These are phyloP conservation scores for Bellardia bayeri DNA, from an alignment of 2,888 invertebrate species.

Conservation along the genomic window DNA sequence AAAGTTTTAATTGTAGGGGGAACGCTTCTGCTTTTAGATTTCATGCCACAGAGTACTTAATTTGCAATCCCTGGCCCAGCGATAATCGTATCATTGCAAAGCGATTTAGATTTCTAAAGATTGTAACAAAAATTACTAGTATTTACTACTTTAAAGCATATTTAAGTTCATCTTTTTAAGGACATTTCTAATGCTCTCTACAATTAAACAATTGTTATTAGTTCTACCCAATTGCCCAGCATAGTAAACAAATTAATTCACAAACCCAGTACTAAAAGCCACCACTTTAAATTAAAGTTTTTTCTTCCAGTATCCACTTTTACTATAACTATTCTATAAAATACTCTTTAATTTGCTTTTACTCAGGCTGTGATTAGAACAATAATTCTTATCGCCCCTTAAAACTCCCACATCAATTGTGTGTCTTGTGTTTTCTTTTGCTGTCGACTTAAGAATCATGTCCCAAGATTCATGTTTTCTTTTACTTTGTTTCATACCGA, in stretches of 20 bases:
- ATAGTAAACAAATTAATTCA: not conserved
- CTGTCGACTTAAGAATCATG: conserved; percentile 46
- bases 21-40: too few species aligned
- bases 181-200: not conserved
- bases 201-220: not conserved
- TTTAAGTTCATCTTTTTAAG: too few species aligned
- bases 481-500: conserved; percentile 21
- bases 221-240: not conserved
- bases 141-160: too few species aligned
- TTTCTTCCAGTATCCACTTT: not conserved
- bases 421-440: conserved; percentile 42
- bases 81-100: too few species aligned
- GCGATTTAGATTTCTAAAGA: too few species aligned
- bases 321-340: not conserved
- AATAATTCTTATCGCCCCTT: conserved; percentile 54
- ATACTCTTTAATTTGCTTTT: conserved; percentile 32
- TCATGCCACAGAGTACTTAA: too few species aligned
- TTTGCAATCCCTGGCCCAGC: too few species aligned
- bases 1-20: too few species aligned
- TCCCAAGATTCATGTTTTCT: conserved; percentile 51
- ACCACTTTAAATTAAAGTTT: conserved; percentile 23
- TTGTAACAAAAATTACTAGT: too few species aligned
- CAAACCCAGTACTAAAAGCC: not conserved
- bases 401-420: conserved; percentile 48
- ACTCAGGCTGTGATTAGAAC: conserved; percentile 57